Base-by-base conservation (phyloP, 2,113 vertebrate genomes). In the Leptosomus discolor region DNA sequence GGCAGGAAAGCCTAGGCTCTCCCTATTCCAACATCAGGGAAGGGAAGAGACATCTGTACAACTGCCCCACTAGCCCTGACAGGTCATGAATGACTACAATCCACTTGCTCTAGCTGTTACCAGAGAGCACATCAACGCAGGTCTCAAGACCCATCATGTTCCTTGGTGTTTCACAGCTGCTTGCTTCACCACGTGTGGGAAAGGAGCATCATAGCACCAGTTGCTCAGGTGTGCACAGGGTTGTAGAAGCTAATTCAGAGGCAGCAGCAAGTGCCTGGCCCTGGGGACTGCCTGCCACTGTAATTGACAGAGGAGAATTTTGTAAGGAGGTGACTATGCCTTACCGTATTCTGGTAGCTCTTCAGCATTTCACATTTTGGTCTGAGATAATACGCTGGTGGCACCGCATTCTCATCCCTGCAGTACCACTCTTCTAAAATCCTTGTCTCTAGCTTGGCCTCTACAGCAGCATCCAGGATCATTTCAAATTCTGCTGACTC, bases 401-500 rank as follows among this genome's bases (percentile, higher is more conserved):
- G 99, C 93, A 99, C 99, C 0, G 99, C 98, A 56, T 99, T 99
- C 98, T 99, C 99, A 93, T 99, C 99, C 64, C 99, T 98, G 97
- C 99, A 99, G 97, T 99, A 99, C 99, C 99, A 99, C 97, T 99
- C 99, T 93, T 99, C 99, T 96, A 99, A 97, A 94, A 99, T 93
- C 98, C 98, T 99, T 57, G 99, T 99, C 94, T 99, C 99, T 90
- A 99, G 96, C 90, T 99, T 99, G 3, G 99, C 99, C 96, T 99
- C 99, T 45, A 99, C 50, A 9, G 99, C 99, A 18, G 99, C 99
- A 82, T 99, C 99, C 97, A 99, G 97, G 97, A 99, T 99, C 99
- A 99, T 99, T 98, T 99, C 99, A 87, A 99, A 99, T 98, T 99
- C 99, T 0, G 99, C 98, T 21, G 99, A 99, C 80, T 99, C 99